Evolutionary conservation across 2,888 invertebrate genomes (phyloP).

Genomic region (Aspidiotus rigidus): DNA sequence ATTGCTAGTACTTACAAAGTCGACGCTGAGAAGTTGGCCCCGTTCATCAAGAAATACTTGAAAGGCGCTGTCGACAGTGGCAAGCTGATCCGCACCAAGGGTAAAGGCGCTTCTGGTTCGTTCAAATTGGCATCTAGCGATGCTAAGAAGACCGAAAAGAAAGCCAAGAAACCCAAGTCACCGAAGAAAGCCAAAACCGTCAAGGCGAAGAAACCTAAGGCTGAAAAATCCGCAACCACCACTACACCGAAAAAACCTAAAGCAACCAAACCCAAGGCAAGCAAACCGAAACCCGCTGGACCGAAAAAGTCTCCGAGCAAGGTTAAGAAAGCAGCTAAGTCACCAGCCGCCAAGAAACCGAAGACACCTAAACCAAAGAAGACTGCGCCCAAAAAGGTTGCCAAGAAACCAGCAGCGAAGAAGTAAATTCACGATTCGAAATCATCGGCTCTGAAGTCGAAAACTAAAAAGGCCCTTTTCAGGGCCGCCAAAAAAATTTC

Average conservation of each 20-base stretch:
- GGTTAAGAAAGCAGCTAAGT: slow-evolving; percentile 10
- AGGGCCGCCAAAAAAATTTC: slow-evolving; percentile 19
- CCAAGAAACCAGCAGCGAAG: slow-evolving; percentile 5
- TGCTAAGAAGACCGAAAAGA: slow-evolving; percentile 4
- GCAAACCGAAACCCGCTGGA: slow-evolving; percentile 5
- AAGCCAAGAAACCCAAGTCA: slow-evolving; percentile 4
- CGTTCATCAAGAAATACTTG: slow-evolving; percentile 53
- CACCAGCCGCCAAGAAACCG: slow-evolving; percentile 12
- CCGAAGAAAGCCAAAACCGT: neutral
- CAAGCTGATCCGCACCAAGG: slow-evolving; percentile 49
- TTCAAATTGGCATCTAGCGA: slow-evolving; percentile 44
- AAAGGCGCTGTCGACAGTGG: slow-evolving; percentile 50
- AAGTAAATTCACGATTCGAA: neutral
- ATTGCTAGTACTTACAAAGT: slow-evolving; percentile 52
- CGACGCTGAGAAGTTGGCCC: slow-evolving; percentile 51
- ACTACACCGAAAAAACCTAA: slow-evolving; percentile 15
- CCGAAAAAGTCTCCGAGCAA: slow-evolving; percentile 16
- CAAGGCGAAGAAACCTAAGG: slow-evolving; percentile 8
- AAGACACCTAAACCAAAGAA: slow-evolving; percentile 19
- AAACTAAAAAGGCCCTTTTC: slow-evolving; percentile 22
- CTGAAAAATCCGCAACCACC: neutral
- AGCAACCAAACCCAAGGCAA: slow-evolving; percentile 6
- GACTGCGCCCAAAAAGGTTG: slow-evolving; percentile 8
- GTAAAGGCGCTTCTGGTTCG: slow-evolving; percentile 49
- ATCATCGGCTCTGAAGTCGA: neutral